phyloP scores from a whole-genome alignment of 1,140 invertebrate species.

The Ceratosolen solmsi region DNA sequence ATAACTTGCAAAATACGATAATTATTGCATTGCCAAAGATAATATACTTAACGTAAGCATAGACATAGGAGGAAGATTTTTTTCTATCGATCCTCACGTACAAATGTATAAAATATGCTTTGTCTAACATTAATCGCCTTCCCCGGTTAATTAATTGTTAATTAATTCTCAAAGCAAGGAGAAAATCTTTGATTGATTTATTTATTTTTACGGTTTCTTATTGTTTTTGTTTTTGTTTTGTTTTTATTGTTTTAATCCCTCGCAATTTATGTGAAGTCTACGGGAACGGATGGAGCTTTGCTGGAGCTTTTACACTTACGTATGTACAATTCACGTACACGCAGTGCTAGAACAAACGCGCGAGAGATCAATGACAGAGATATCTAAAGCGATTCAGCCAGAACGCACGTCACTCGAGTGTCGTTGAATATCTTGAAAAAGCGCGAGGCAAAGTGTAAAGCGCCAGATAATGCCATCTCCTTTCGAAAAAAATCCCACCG shows the following conservation, averaged over 20 bases:
- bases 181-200: not conserved
- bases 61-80: too few species aligned
- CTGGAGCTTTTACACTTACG: not conserved
- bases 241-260: not conserved
- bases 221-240: too few species aligned
- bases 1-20: too few species aligned
- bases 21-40: too few species aligned
- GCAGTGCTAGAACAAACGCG: not conserved
- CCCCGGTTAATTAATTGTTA: not conserved
- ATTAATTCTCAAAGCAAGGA: not conserved
- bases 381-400: not conserved
- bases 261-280: not conserved
- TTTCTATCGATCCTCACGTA: too few species aligned
- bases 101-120: not conserved
- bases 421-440: not conserved
- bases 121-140: not conserved
- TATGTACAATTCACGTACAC: not conserved
- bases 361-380: not conserved
- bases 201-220: too few species aligned
- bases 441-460: not conserved
- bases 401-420: not conserved
- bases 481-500: not conserved
- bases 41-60: too few species aligned
- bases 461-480: not conserved
- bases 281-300: not conserved